Evolutionary conservation across 2,888 invertebrate genomes (phyloP), one percentile per base, ranked within the genome.

Genomic region (Maniola hyperantus): DNA sequence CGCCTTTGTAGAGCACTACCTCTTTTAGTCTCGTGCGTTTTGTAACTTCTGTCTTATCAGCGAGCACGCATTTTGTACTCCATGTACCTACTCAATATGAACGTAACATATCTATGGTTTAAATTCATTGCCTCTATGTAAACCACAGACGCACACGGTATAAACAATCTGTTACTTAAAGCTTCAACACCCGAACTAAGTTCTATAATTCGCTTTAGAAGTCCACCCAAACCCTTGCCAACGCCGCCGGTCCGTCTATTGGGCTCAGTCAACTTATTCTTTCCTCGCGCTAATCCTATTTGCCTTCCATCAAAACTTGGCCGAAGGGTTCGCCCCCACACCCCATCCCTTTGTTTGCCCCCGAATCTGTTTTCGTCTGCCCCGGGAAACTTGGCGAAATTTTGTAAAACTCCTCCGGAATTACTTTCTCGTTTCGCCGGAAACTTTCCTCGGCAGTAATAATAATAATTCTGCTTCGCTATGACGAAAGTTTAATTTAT

Each of bases 401-500:
- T 84, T 82, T 77, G 82, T 82, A 84, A 85, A 87, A 85, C 84
- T 74, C 69, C 59, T 73, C 72, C 74, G 78, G 85, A 88, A 91
- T 91, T 91, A 89, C 90, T 91, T 91, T 89, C 88, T 81, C 88
- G 89, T 88, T 87, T 83, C 85, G 69, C 78, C 79, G 74, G 78
- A 84, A 90, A 90, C 83, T 90, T 91, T 87, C 79, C 76, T 76
- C 77, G 80, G 81, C 84, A 50, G 67, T 61, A 69, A 69, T 69
- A 87, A 89, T 89, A 90, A 91, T 91, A 91, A 91, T 87, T 90
- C 82, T 76, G 83, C 85, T 83, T 78, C 81, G 87, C 84, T 86
- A 87, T 87, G 89, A 88, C 86, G 85, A 88, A 90, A 91, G 86
- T 90, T 91, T 87, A 88, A 91, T 89, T 89, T 91, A 90, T 91